phyloP scores from a whole-genome alignment of 2,888 invertebrate species.

The Carcina quercana region DNA sequence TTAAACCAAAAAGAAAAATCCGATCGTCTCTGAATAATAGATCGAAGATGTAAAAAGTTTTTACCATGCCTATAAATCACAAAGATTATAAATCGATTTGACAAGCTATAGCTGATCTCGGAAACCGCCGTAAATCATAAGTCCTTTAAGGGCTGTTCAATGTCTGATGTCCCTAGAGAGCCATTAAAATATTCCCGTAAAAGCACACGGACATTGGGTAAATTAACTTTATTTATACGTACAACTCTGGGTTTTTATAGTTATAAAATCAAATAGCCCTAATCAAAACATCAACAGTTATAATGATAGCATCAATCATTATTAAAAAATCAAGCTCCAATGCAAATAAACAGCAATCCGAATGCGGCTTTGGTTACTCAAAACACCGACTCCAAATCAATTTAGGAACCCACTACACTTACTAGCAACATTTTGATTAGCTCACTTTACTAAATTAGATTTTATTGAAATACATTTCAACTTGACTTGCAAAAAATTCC shows the following conservation, averaged over 20 bases:
- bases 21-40: too few relatives aligned
- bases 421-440: too few relatives aligned
- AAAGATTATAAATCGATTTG: slow-evolving; percentile 61
- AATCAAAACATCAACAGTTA: slow-evolving; percentile 45
- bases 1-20: slow-evolving; percentile 17
- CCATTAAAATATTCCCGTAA: slow-evolving; percentile 33
- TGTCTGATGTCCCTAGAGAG: slow-evolving; percentile 32
- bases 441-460: too few relatives aligned
- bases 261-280: slow-evolving; percentile 37
- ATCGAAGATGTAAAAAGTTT: slow-evolving; percentile 44
- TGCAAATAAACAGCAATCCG: slow-evolving; percentile 35
- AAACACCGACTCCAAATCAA: slow-evolving; percentile 6
- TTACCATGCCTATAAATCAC: slow-evolving; percentile 59
- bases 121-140: slow-evolving; percentile 55
- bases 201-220: slow-evolving; percentile 10
- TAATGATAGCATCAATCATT: slow-evolving; percentile 40
- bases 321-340: slow-evolving; percentile 37
- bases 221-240: slow-evolving; percentile 11
- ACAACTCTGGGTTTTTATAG: slow-evolving; percentile 28
- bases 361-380: slow-evolving; percentile 33
- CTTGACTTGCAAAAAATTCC: too few relatives aligned
- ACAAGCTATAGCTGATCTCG: slow-evolving; percentile 52
- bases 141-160: slow-evolving; percentile 39
- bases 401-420: too few relatives aligned
- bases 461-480: too few relatives aligned